Evolutionary conservation across 2,888 invertebrate species (phyloP).

Genomic region (Polyploca ridens): DNA sequence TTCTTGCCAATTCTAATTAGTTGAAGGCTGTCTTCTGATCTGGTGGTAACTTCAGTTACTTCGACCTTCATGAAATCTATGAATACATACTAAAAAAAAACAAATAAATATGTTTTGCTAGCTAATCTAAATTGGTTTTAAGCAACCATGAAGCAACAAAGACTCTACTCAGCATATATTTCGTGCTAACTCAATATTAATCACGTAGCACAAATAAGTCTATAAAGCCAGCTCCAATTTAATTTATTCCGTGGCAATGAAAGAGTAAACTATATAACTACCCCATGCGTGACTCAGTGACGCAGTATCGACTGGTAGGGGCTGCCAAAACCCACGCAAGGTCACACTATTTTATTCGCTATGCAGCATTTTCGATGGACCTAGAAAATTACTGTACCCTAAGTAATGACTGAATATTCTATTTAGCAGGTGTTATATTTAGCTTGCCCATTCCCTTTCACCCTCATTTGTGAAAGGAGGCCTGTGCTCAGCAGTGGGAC

Average conservation of each 20-base stretch:
- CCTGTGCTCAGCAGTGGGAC: no score
- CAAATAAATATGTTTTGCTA: no score
- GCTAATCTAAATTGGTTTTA: neutral
- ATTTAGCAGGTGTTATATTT: no score
- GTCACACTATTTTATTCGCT: constrained; percentile 43
- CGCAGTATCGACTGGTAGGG: constrained; percentile 43
- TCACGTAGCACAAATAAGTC: neutral
- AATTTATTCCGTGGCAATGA: constrained; percentile 3
- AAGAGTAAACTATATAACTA: constrained; percentile 13
- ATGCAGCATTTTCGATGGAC: constrained; percentile 28
- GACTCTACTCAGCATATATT: neutral
- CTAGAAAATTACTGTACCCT: neutral
- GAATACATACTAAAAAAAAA: no score
- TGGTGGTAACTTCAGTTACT: no score
- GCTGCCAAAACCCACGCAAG: constrained; percentile 53
- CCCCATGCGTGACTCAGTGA: constrained; percentile 51
- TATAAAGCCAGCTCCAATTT: neutral
- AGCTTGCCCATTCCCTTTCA: no score
- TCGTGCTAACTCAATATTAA: neutral
- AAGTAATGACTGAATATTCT: no score
- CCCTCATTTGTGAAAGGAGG: no score
- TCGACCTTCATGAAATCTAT: no score
- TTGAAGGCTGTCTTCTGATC: no score
- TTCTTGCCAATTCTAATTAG: no score
- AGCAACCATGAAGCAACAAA: neutral